A percentile compares a stretch with the other conserved stretches of the same genome.
Evolutionary conservation across 2,888 invertebrate genomes (phyloP).

Genomic region (Neocrepidodera transversa): DNA sequence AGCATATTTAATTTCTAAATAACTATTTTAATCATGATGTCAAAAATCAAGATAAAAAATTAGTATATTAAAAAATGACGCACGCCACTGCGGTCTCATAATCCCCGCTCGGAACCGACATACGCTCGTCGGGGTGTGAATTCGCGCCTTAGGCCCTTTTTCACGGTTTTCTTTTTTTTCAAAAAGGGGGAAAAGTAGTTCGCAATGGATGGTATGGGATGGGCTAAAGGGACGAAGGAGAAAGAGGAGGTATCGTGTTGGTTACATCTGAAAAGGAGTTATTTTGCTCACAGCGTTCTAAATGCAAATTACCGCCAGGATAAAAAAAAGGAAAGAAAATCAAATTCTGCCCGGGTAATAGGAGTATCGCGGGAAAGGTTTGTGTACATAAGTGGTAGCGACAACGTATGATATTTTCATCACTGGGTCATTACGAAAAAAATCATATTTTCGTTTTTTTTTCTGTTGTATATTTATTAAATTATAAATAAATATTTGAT

Average conservation of each 20-base stretch:
- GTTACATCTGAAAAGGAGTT: slow-evolving; percentile 40
- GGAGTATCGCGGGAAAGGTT: slow-evolving; percentile 36
- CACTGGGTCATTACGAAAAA: too few species aligned
- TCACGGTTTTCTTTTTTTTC: slow-evolving; percentile 7
- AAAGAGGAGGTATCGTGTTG: slow-evolving; percentile 30
- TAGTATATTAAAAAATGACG: slow-evolving; percentile 9
- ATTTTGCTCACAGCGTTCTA: slow-evolving; percentile 43
- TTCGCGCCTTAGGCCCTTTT: slow-evolving; percentile 18
- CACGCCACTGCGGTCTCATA: not conserved
- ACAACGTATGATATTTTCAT: too few species aligned
- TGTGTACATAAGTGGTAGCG: slow-evolving; percentile 9
- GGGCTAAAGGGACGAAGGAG: slow-evolving; percentile 1
- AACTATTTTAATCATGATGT: too few species aligned
- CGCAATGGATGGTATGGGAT: slow-evolving; percentile 9
- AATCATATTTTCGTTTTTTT: too few species aligned
- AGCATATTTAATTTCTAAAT: too few species aligned
- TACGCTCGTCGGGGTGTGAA: slow-evolving; percentile 13
- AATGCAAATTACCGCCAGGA: slow-evolving; percentile 45
- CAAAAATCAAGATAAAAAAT: too few species aligned
- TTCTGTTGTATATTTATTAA: too few species aligned
- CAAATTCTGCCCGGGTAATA: slow-evolving; percentile 44
- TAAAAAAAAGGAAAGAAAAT: slow-evolving; percentile 43
- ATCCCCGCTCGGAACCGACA: slow-evolving; percentile 7
- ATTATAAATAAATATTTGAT: too few species aligned
- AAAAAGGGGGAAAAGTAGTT: slow-evolving; percentile 15